Evolutionary conservation across 1,140 invertebrate genomes (phyloP), one percentile per base, ranked within the genome.

Genomic region (Heliconius himera): DNA sequence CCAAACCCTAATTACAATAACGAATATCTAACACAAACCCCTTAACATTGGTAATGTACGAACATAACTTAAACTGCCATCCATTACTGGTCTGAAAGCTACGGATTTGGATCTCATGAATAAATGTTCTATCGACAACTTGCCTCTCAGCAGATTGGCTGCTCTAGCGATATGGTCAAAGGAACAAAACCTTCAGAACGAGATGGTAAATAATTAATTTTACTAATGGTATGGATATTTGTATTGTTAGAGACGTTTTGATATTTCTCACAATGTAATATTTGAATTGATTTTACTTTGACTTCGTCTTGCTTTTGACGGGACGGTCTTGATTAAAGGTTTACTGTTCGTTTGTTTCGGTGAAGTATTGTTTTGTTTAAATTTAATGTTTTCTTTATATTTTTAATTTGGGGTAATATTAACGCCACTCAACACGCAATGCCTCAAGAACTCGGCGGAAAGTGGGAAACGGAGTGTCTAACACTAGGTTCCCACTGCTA

Each of bases 121-220:
- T 85, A 84, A 85, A 82, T 79, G 74, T 82, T 82, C 81, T 81
- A 89, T 91, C 90, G 89, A 90, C 83, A 90, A 91, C 84, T 90
- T 88, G 77, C 78, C 89, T 90, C 82, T 92, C 87, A 91, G 76
- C 82, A 84, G 83, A 91, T 89, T 90, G 88, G 87, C 86, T 84
- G 90, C 85, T 76, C 84, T 84, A 84, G 80, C 80, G 78, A 85
- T 85, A 85, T 89, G 90, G 90, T 91, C 90, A 92, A 90, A 92
- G 87, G 84, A 83, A 87, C 90, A 87, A 90, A 86, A 88, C 85
- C 83, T 79, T 82, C 70, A 76, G 73, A 86, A 82, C 82, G 76
- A 85, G 88, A 93, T 89, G 89, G 87, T 92, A 89, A 92, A 93
- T 93, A 93, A 93, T 93, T 92, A 93, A 93, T 92, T 92, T 89